Percentiles rank a stretch among this genome's conserved stretches.
These are phyloP conservation scores for Phortica variegata DNA, from an alignment of 1,140 invertebrate species.

Conservation along the genomic window DNA sequence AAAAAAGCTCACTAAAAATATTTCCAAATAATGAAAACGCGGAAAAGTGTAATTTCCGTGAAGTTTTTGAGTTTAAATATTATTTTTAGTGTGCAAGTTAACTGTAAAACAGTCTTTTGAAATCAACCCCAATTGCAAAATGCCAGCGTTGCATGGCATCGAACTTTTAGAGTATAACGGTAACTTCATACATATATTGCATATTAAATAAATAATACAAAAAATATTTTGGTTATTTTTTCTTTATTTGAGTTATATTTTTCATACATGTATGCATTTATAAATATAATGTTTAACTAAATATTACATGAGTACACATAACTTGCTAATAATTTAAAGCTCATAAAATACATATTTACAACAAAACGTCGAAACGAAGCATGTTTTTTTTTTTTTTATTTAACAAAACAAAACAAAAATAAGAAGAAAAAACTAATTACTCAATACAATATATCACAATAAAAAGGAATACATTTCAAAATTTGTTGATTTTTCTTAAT, in stretches of 20 bases:
- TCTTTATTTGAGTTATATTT: conserved; percentile 1
- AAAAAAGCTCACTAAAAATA: too few species aligned
- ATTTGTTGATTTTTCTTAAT: too few species aligned
- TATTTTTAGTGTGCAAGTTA: too few species aligned
- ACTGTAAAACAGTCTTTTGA: too few species aligned
- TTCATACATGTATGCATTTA: conserved; percentile 7
- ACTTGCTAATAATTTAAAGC: conserved; percentile 46
- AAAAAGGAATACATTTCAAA: conserved; percentile 53
- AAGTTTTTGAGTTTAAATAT: too few species aligned
- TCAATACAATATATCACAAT: conserved; percentile 48
- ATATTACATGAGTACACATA: too few species aligned
- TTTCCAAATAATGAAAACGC: too few species aligned
- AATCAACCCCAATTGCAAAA: too few species aligned
- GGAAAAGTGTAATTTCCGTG: too few species aligned
- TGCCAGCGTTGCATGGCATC: not conserved
- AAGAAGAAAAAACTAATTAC: too few species aligned
- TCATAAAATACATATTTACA: conserved; percentile 35
- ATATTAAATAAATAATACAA: not conserved
- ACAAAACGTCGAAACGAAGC: not conserved
- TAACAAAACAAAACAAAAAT: conserved; percentile 14
- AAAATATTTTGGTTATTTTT: not conserved
- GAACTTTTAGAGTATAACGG: not conserved
- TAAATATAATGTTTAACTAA: conserved; percentile 27
- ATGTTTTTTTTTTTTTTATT: conserved; percentile 7
- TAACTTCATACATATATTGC: not conserved